Base-by-base conservation (phyloP, 2,888 invertebrate genomes). In the Apotomis turbidana region DNA sequence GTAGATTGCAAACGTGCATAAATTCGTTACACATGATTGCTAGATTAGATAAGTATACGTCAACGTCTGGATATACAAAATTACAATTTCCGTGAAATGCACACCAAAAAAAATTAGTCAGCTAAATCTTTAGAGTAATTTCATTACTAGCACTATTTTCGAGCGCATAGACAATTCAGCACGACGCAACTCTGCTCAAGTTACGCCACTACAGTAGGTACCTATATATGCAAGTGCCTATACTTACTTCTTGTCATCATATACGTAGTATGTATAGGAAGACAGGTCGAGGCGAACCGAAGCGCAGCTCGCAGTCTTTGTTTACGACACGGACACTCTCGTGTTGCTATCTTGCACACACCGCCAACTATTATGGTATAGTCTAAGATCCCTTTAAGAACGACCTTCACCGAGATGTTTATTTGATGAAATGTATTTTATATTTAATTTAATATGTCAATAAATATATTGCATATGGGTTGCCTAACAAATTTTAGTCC, bases 211-310 rank as follows among this genome's bases (percentile, higher is more conserved):
- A 70, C 63, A 70, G 12, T 27, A 27, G 2, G 27, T 71, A 63
- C 62, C 57, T 71, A 72, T 58, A 57, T 15, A n/a, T 46, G 59
- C 62, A 55, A 54, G 70, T 67, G 63, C 51, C 71, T 71, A 61
- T 71, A 54, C 66, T 54, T 71, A 54, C 66, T 54, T 70, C 70
- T 64, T 58, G 59, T 52, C 64, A 64, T 71, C 63, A 59, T 71
- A 74, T 70, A 73, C 59, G 59, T 75, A 68, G 62, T 27, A 44
- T 51, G 62, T 67, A 73, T 70, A 76, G 75, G 78, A 77, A 81
- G 84, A 85, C 84, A 84, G 84, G 82, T 84, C 83, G 85, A 84
- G 79, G 82, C 83, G 79, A 85, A 79, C 80, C 80, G 81, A 82
- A 77, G 80, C 79, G 79, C 76, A 76, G 76, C 76, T 75, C 59